These are phyloP conservation scores for Malurus melanocephalus DNA, from an alignment of 2,113 vertebrate genomes.

Conservation along the genomic window DNA sequence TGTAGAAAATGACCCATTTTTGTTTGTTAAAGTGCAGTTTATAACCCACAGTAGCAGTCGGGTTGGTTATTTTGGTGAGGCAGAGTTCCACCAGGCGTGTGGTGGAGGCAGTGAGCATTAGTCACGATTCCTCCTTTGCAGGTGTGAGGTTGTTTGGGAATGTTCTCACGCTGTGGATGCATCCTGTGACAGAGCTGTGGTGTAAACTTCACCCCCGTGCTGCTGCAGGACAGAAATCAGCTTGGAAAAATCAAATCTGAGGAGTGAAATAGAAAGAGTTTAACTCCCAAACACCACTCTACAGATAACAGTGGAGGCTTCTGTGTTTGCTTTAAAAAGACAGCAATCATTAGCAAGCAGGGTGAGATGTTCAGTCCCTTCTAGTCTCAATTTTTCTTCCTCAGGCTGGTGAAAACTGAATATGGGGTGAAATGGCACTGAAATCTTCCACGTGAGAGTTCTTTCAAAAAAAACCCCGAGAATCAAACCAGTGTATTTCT, in stretches of 20 bases:
- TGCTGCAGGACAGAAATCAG: neutral
- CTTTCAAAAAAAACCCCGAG: neutral
- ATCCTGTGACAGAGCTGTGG: neutral
- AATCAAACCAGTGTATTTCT: neutral
- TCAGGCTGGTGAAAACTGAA: neutral
- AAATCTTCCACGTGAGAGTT: neutral
- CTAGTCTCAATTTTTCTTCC: neutral
- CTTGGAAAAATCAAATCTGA: neutral
- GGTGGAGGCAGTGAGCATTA: neutral
- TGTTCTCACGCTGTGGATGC: neutral
- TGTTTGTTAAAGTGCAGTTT: neutral
- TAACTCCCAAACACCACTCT: accelerated
- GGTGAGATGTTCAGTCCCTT: neutral
- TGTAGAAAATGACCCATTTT: neutral
- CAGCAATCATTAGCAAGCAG: neutral
- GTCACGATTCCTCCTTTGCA: neutral
- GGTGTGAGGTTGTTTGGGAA: neutral
- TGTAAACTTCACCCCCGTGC: neutral
- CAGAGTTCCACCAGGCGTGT: accelerated
- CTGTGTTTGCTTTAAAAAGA: neutral
- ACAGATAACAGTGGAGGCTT: neutral
- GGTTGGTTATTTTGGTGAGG: neutral
- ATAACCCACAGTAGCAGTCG: accelerated
- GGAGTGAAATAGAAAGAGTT: neutral
- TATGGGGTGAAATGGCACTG: neutral